phyloP scores from a whole-genome alignment of 2,113 vertebrate species.

The Pantherophis guttatus region DNA sequence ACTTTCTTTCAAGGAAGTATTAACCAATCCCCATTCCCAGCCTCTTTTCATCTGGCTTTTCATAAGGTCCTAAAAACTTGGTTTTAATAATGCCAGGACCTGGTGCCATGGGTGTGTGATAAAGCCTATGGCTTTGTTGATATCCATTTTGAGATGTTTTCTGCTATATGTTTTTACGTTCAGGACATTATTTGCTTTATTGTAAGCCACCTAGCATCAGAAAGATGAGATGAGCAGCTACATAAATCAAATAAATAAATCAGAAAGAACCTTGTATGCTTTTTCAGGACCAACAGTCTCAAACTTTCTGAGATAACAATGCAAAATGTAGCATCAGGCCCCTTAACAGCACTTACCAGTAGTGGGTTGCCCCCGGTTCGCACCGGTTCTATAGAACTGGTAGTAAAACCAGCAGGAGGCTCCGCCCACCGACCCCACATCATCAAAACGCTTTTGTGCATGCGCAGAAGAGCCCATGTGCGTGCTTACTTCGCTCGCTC shows the following conservation, averaged over 20 bases:
- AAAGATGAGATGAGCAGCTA: not conserved
- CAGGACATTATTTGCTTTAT: not conserved
- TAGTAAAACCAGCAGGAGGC: too few relatives aligned
- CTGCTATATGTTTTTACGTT: not conserved
- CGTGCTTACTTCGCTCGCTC: fast-evolving
- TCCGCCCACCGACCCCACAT: too few relatives aligned
- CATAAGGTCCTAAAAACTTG: too few relatives aligned
- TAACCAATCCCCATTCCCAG: not conserved
- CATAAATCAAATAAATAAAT: not conserved
- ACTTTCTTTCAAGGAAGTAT: not conserved
- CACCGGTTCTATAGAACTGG: too few relatives aligned
- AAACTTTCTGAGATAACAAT: not conserved
- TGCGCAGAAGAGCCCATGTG: too few relatives aligned
- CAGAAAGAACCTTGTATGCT: not conserved
- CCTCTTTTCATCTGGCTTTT: not conserved
- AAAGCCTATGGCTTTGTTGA: too few relatives aligned
- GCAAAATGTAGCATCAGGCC: not conserved
- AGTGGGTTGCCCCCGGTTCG: too few relatives aligned
- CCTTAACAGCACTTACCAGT: not conserved
- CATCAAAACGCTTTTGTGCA: too few relatives aligned
- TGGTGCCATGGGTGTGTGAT: not conserved
- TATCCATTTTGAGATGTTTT: not conserved
- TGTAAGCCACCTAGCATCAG: not conserved
- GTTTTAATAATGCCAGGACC: not conserved
- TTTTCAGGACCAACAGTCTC: not conserved